These are phyloP conservation scores for Nasonia giraulti DNA, from an alignment of 1,140 invertebrate genomes.

Conservation along the genomic window DNA sequence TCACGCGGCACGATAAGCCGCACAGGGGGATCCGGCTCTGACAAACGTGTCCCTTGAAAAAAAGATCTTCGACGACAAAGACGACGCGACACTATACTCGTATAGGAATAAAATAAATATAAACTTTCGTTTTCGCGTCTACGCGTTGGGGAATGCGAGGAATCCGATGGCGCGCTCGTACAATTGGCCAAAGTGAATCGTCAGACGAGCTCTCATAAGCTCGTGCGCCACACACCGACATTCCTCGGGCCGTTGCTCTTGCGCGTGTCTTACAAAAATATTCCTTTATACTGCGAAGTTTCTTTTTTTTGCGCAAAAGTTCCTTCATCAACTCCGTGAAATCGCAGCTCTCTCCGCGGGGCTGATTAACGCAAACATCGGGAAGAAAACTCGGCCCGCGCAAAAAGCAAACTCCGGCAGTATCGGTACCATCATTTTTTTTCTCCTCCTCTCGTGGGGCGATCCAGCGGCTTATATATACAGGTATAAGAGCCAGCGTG, in stretches of 20 bases:
- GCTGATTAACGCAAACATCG: neutral
- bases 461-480: neutral
- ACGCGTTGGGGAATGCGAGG: constrained; percentile 28
- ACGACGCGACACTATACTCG: neutral
- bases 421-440: neutral
- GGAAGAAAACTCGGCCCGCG: no score
- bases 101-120: no score
- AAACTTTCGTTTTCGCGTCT: neutral
- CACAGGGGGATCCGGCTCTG: constrained; percentile 7
- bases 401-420: neutral
- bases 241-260: neutral
- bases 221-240: constrained; percentile 9
- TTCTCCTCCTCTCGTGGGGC: neutral
- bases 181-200: constrained; percentile 52
- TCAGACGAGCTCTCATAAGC: constrained; percentile 49
- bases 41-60: constrained; percentile 38
- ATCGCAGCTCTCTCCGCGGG: neutral
- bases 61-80: constrained; percentile 1
- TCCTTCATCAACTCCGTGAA: neutral
- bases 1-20: constrained; percentile 33
- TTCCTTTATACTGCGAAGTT: no score
- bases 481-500: neutral
- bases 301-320: neutral
- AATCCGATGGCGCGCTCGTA: constrained; percentile 31
- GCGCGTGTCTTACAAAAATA: no score